Conservation (phyloP, 2,888 invertebrate species). For the Abscondita cerata region DNA sequence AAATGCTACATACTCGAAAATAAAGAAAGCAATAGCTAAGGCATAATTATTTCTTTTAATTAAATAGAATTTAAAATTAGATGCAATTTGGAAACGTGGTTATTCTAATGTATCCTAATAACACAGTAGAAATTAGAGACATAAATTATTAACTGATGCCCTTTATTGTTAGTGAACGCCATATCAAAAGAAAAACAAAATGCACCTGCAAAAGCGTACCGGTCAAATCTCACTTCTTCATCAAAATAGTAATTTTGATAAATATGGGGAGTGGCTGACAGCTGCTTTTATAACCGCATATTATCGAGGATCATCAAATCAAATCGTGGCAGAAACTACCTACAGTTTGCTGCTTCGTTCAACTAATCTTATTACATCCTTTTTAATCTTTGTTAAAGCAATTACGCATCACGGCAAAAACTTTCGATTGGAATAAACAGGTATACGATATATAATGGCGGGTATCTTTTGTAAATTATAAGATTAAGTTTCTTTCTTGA, state of each 20-base stretch:
- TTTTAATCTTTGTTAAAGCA: constrained; percentile 19
- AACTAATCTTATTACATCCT: constrained; percentile 29
- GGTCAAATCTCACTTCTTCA: constrained; percentile 30
- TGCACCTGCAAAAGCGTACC: constrained; percentile 30
- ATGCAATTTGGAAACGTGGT: too few relatives aligned
- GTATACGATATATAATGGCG: constrained; percentile 8
- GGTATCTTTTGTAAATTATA: background rate
- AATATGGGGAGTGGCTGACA: constrained; percentile 43
- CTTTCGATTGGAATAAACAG: constrained; percentile 4
- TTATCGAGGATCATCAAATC: constrained; percentile 36
- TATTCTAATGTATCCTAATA: too few relatives aligned
- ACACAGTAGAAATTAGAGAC: too few relatives aligned
- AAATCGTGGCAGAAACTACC: constrained; percentile 32
- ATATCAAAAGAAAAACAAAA: constrained; percentile 13
- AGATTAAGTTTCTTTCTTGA: too few relatives aligned
- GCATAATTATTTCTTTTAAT: too few relatives aligned
- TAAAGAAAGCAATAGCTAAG: too few relatives aligned
- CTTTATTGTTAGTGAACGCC: constrained; percentile 1
- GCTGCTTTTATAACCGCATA: constrained; percentile 34
- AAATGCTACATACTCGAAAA: too few relatives aligned
- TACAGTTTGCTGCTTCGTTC: constrained; percentile 25
- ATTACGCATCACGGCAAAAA: constrained; percentile 1
- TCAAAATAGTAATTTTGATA: constrained; percentile 45
- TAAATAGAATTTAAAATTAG: too few relatives aligned
- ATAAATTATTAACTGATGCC: too few relatives aligned